Evolutionary conservation across 2,888 invertebrate genomes (phyloP), one percentile per base, ranked within the genome.

Genomic region (Spodoptera picta): DNA sequence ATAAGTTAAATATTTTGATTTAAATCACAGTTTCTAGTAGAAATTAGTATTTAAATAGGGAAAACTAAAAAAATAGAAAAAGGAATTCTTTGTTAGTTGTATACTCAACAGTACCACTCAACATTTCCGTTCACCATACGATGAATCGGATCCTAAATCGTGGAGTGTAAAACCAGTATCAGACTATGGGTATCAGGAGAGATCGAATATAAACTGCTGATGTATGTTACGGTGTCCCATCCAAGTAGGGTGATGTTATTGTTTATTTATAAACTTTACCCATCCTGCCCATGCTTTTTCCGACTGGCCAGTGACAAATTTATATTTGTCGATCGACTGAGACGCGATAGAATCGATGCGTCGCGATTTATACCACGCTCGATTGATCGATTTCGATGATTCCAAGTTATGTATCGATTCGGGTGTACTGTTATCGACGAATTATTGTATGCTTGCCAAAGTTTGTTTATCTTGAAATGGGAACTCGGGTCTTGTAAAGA

Each of bases 211-310:
- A 83, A 86, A 79, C 75, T 69, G 80, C 84, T 87, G 88, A 91
- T 83, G 86, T 89, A 93, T 91, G 91, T 90, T 90, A 91, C 90
- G 87, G 88, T 86, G 85, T 79, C 73, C 86, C 65, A 63, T 73
- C 92, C 92, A 88, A 89, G 89, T 89, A 92, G 79, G 91, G 91
- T 71, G 48, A 79, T 84, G 85, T 90, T 93, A 93, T 93, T 94
- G 90, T 93, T 94, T 94, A 94, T 94, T 93, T 93, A 93, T 94
- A 93, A 94, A 91, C 85, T 87, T 80, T 85, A 83, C 60, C 83
- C 80, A 84, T 80, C 79, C 66, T 81, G 81, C 80, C 82, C 80
- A 81, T 77, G 86, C 88, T 90, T 92, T 92, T 93, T 90, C 91
- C 89, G 80, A 88, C 83, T 87, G 82, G 82, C 83, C 90, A 84